Conservation (phyloP, 2,888 invertebrate genomes). For the Uloborus plumipes region DNA sequence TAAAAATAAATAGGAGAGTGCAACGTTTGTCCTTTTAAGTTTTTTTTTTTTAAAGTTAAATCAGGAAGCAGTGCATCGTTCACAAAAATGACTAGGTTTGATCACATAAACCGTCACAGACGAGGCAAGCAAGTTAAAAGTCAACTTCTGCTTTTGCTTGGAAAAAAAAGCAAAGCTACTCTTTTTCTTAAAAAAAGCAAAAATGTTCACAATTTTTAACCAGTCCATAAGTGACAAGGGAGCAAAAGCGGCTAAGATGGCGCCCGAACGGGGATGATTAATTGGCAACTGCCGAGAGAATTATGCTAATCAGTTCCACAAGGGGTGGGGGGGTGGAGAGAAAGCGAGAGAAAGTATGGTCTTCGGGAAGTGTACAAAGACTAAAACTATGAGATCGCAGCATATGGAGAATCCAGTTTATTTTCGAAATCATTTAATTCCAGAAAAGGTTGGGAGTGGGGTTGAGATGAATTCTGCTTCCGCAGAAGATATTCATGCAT, state of each 20-base stretch:
- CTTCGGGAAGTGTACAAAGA: conserved; percentile 13
- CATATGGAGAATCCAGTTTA: conserved; percentile 53
- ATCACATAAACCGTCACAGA: too few species aligned
- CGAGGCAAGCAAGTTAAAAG: too few species aligned
- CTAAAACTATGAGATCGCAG: conserved; percentile 53
- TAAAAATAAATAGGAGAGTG: too few species aligned
- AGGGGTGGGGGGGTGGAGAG: conserved; percentile 11
- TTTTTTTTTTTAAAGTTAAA: too few species aligned
- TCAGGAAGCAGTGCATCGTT: too few species aligned
- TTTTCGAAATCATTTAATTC: conserved; percentile 60
- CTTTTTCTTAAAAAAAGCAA: background rate
- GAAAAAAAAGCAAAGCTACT: too few species aligned
- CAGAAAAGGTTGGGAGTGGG: conserved; percentile 14
- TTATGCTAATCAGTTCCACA: conserved; percentile 55
- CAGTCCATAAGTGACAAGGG: conserved; percentile 31
- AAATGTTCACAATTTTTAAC: conserved; percentile 50
- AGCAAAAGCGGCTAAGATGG: conserved; percentile 19
- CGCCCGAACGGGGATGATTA: conserved; percentile 52
- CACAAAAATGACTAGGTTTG: too few species aligned
- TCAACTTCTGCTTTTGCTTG: too few species aligned
- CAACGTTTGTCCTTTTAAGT: too few species aligned
- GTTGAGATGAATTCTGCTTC: too few species aligned
- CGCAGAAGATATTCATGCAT: background rate
- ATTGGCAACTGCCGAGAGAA: conserved; percentile 35
- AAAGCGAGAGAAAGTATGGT: conserved; percentile 6